Percentiles rank a stretch among this genome's conserved stretches.
Conservation (phyloP, 1,140 invertebrate species). For the Papilio dardanus region DNA sequence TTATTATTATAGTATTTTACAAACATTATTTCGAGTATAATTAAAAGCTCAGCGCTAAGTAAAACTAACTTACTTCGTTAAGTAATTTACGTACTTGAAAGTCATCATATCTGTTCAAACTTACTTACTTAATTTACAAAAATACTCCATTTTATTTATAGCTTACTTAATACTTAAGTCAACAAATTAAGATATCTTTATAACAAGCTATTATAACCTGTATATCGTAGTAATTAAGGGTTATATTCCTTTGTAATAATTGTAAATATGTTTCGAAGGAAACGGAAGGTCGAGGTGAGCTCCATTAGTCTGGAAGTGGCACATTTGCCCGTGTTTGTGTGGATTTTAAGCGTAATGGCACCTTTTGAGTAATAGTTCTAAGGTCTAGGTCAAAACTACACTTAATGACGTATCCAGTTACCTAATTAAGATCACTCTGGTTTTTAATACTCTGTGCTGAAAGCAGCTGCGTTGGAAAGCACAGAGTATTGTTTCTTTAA, state of each 20-base stretch:
- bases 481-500: too few relatives aligned
- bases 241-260: neutral
- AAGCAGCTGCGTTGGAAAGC: neutral
- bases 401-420: constrained; percentile 46
- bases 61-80: neutral
- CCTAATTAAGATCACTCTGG: constrained; percentile 29
- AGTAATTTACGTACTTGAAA: neutral
- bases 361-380: constrained; percentile 56
- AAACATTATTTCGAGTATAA: too few relatives aligned
- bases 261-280: constrained; percentile 45
- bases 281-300: constrained; percentile 69
- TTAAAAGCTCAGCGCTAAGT: too few relatives aligned
- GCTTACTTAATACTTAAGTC: constrained; percentile 18
- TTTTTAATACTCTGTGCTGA: neutral
- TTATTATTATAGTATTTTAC: too few relatives aligned
- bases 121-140: neutral
- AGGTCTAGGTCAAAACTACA: constrained; percentile 40
- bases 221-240: neutral
- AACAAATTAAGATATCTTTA: neutral
- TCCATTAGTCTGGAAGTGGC: constrained; percentile 58
- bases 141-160: neutral
- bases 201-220: neutral
- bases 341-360: constrained; percentile 48
- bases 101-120: neutral
- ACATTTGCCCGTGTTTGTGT: constrained; percentile 56